These are phyloP conservation scores for Rotaria sp. DNA, from an alignment of 2,888 invertebrate genomes.

Conservation along the genomic window DNA sequence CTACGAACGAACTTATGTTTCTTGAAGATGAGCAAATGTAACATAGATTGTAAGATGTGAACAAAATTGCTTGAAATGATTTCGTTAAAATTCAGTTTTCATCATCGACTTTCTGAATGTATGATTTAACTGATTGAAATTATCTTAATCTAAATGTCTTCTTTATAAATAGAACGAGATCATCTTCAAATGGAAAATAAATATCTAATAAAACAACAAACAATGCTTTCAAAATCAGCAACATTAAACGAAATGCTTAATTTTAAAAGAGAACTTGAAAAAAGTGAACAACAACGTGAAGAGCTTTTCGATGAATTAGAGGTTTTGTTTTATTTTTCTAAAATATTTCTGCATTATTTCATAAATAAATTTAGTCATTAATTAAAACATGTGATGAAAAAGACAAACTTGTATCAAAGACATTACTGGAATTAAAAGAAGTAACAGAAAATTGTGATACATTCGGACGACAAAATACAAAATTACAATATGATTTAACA, in stretches of 20 bases:
- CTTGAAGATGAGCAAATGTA: too few species aligned
- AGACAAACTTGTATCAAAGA: slow-evolving; percentile 42
- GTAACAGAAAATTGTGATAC: slow-evolving; percentile 48
- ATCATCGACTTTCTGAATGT: too few species aligned
- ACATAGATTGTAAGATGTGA: too few species aligned
- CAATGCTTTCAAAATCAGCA: slow-evolving; percentile 32
- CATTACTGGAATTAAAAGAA: slow-evolving; percentile 47
- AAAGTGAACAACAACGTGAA: slow-evolving; percentile 49
- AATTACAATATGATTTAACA: slow-evolving; percentile 12
- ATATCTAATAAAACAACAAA: neutral
- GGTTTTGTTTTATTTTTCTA: slow-evolving; percentile 40
- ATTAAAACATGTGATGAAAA: slow-evolving; percentile 46
- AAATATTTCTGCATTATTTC: too few species aligned
- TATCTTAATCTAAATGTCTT: too few species aligned
- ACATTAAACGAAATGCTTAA: slow-evolving; percentile 48
- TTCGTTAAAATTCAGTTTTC: too few species aligned
- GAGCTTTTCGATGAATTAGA: slow-evolving; percentile 52
- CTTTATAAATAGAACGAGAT: neutral
- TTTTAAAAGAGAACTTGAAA: slow-evolving; percentile 46
- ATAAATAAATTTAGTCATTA: slow-evolving; percentile 45
- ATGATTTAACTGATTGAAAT: too few species aligned
- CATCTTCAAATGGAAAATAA: neutral
- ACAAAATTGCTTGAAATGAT: too few species aligned
- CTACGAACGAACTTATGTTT: too few species aligned
- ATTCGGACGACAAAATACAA: slow-evolving; percentile 45